A percentile compares a stretch with the other conserved stretches of the same genome.
These are phyloP conservation scores for Cettia cetti DNA, from an alignment of 2,113 vertebrate genomes.

Conservation along the genomic window DNA sequence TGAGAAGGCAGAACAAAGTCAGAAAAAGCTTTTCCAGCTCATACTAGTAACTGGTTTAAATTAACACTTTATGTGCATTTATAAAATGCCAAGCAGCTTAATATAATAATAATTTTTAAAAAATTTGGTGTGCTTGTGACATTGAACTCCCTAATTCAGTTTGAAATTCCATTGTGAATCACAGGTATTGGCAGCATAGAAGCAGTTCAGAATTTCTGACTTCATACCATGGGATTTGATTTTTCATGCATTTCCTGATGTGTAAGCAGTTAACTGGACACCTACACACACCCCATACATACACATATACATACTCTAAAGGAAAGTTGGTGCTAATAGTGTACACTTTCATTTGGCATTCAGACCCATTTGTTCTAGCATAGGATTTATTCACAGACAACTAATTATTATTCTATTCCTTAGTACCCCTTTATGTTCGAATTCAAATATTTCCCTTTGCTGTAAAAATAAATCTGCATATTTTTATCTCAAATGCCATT, in stretches of 20 bases:
- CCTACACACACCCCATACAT: fast-evolving
- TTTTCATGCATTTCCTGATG: neutral
- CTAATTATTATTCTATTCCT: neutral
- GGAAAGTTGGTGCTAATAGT: neutral
- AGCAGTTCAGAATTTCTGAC: neutral
- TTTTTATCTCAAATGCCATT: neutral
- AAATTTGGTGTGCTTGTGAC: neutral
- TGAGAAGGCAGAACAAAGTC: neutral
- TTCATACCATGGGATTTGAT: neutral
- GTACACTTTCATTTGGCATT: neutral
- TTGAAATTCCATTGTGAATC: neutral
- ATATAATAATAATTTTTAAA: neutral
- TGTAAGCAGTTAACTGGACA: neutral
- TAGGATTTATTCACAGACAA: neutral
- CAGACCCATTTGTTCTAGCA: neutral
- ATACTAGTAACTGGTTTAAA: neutral
- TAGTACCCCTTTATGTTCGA: neutral
- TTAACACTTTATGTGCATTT: neutral
- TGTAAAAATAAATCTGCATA: neutral
- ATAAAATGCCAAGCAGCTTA: neutral
- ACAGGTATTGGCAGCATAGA: neutral
- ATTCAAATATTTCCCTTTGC: neutral
- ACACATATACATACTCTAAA: neutral
- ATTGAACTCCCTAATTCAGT: neutral
- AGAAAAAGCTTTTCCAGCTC: neutral